Percentiles rank a stretch among this genome's conserved stretches.
Evolutionary conservation across 1,140 invertebrate species (phyloP).

Genomic region (Cotesia glomerata): DNA sequence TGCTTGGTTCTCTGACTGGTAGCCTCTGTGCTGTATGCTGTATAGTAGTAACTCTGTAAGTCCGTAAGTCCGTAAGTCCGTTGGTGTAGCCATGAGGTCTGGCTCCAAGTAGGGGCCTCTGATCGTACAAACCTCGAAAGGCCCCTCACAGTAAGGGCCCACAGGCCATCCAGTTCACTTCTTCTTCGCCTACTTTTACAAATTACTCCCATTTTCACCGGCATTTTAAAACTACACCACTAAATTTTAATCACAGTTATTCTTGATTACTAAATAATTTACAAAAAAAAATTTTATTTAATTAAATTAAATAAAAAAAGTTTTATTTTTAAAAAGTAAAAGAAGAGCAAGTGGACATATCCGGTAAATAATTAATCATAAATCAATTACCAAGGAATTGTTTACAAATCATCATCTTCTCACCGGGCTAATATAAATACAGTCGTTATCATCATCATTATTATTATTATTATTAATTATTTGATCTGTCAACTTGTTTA

Average conservation of each 20-base stretch:
- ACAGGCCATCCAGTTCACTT: slow-evolving; percentile 57
- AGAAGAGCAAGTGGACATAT: no score
- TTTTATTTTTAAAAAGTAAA: neutral
- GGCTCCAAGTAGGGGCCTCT: slow-evolving; percentile 43
- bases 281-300: no score
- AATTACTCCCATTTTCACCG: slow-evolving; percentile 51
- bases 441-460: no score
- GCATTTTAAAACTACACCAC: slow-evolving; percentile 20
- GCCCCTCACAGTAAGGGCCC: slow-evolving; percentile 59
- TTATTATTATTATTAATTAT: no score
- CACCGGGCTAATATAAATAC: no score
- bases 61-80: slow-evolving; percentile 25
- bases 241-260: neutral
- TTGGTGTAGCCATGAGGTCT: slow-evolving; percentile 23
- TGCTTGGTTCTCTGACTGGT: no score
- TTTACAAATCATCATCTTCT: no score
- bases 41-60: slow-evolving; percentile 18
- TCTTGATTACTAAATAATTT: neutral
- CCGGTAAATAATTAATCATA: no score
- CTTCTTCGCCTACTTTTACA: slow-evolving; percentile 56
- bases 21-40: no score
- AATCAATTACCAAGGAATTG: no score
- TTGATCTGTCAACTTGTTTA: no score
- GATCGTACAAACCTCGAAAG: slow-evolving; percentile 41
- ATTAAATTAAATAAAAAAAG: neutral